These are phyloP conservation scores for Eudasyphora cyanicolor DNA, from an alignment of 2,888 invertebrate genomes.

Conservation along the genomic window DNA sequence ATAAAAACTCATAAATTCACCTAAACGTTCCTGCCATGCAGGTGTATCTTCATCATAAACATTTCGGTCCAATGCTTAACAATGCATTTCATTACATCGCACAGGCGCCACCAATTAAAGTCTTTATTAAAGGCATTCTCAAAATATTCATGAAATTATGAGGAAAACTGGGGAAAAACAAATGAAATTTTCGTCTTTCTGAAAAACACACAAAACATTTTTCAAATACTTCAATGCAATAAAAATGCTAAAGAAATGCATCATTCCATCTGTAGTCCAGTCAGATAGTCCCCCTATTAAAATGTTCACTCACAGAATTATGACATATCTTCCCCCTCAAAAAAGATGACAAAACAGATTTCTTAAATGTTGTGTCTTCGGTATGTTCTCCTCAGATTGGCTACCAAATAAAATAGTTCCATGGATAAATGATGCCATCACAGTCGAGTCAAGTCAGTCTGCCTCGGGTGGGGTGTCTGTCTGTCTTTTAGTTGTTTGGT, in stretches of 20 bases:
- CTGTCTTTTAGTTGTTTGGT: too few species aligned
- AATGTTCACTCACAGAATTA: constrained; percentile 9
- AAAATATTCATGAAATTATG: not conserved
- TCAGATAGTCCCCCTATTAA: constrained; percentile 16
- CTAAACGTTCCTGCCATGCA: constrained; percentile 37
- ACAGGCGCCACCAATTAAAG: constrained; percentile 59
- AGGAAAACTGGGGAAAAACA: not conserved
- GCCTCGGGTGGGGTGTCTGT: not conserved
- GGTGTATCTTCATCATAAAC: constrained; percentile 52
- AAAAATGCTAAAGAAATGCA: constrained; percentile 7
- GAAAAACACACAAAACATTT: constrained; percentile 29
- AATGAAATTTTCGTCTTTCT: constrained; percentile 9
- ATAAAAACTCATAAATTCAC: constrained; percentile 47
- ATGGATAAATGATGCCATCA: not conserved
- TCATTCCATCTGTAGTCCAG: not conserved
- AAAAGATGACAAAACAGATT: constrained; percentile 48
- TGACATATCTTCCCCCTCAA: constrained; percentile 42
- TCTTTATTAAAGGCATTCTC: not conserved
- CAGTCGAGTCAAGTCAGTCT: not conserved
- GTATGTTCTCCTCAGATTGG: not conserved
- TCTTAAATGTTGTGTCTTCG: constrained; percentile 4
- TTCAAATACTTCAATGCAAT: constrained; percentile 17
- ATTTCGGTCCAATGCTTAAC: constrained; percentile 22
- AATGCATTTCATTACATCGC: constrained; percentile 39
- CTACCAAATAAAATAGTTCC: not conserved